phyloP scores from a whole-genome alignment of 2,888 invertebrate genomes.

The Drymonia ruficornis region DNA sequence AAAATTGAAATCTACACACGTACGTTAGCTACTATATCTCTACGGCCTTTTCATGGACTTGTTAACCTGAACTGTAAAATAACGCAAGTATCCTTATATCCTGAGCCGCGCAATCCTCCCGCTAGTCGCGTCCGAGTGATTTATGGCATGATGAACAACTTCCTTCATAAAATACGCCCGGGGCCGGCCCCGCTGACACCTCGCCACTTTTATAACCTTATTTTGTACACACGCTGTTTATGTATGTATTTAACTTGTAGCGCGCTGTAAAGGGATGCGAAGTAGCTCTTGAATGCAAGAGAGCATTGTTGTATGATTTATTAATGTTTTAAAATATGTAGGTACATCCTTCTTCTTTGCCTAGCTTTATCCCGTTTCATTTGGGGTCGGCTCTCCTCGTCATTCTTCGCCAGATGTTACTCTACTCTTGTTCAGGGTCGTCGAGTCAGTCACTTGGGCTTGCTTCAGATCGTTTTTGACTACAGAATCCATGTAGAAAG shows the following conservation, averaged over 20 bases:
- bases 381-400: too few species aligned
- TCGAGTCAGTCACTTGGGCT: too few species aligned
- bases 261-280: background rate
- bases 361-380: too few species aligned
- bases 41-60: background rate
- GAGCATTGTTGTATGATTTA: too few species aligned
- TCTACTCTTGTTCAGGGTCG: too few species aligned
- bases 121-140: slow-evolving; percentile 60
- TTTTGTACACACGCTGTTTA: slow-evolving; percentile 22
- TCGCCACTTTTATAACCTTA: slow-evolving; percentile 29
- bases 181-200: slow-evolving; percentile 21
- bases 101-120: slow-evolving; percentile 33
- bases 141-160: slow-evolving; percentile 74
- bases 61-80: background rate
- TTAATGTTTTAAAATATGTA: background rate
- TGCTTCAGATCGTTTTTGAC: too few species aligned
- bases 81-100: slow-evolving; percentile 13
- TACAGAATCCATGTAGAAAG: too few species aligned
- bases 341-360: too few species aligned
- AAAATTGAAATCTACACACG: too few species aligned
- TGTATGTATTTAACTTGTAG: background rate
- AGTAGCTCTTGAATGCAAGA: background rate
- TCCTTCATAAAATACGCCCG: slow-evolving; percentile 71
- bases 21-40: too few species aligned
- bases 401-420: too few species aligned